A percentile compares a stretch with the other conserved stretches of the same genome.
phyloP scores from a whole-genome alignment of 1,140 invertebrate genomes.

The Penaeus vannamei region DNA sequence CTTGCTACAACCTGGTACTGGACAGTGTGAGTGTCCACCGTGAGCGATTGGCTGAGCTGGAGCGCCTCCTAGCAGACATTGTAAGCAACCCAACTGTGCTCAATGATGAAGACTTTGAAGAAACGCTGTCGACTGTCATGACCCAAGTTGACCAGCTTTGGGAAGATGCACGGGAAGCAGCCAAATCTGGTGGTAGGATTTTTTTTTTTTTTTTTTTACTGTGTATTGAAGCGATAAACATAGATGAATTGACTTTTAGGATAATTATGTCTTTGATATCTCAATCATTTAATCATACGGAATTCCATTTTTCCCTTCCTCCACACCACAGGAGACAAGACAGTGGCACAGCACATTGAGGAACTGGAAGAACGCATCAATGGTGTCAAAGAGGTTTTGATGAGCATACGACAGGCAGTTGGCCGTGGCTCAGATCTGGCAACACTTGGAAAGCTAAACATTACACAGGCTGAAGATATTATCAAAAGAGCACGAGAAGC shows the following conservation, averaged over 20 bases:
- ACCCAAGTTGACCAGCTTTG: slow-evolving; percentile 81
- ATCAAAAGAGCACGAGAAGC: slow-evolving; percentile 82
- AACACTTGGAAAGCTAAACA: slow-evolving; percentile 78
- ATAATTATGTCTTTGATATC: no score
- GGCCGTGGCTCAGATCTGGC: slow-evolving; percentile 77
- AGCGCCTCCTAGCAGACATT: slow-evolving; percentile 80
- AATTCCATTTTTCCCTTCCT: background rate
- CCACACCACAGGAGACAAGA: slow-evolving; percentile 62
- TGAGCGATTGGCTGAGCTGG: slow-evolving; percentile 81
- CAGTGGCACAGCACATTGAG: slow-evolving; percentile 62
- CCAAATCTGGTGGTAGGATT: slow-evolving; percentile 75
- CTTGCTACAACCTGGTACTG: slow-evolving; percentile 94
- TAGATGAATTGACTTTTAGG: no score
- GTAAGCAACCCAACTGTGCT: slow-evolving; percentile 84
- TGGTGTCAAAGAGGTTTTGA: slow-evolving; percentile 73
- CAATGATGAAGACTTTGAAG: slow-evolving; percentile 87
- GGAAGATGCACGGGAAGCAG: slow-evolving; percentile 75
- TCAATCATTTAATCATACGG: no score
- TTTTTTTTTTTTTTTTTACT: background rate
- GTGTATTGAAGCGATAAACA: background rate
- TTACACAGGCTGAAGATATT: slow-evolving; percentile 82
- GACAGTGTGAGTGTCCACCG: slow-evolving; percentile 88
- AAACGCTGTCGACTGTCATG: slow-evolving; percentile 81
- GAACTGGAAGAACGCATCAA: slow-evolving; percentile 72
- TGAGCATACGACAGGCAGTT: slow-evolving; percentile 72